These are phyloP conservation scores for Euthynnus affinis DNA, from an alignment of 2,797 vertebrate genomes.

Conservation along the genomic window DNA sequence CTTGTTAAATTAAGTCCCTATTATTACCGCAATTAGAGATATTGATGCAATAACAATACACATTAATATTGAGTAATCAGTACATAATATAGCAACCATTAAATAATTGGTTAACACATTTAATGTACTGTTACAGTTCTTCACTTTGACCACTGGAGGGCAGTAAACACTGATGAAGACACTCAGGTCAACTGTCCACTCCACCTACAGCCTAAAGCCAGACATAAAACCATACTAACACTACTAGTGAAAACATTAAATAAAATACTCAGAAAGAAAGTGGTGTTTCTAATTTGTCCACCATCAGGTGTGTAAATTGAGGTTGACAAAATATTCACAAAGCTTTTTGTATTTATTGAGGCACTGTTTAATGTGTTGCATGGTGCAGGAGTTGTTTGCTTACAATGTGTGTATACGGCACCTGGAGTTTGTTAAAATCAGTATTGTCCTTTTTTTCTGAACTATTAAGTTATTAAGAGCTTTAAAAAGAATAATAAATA, in stretches of 20 bases:
- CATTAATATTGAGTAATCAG: no score
- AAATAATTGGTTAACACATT: no score
- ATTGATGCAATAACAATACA: no score
- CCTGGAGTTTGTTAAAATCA: not conserved
- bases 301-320: not conserved
- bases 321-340: not conserved
- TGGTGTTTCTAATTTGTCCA: not conserved
- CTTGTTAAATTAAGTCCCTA: no score
- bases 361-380: not conserved
- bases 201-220: not conserved
- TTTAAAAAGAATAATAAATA: not conserved
- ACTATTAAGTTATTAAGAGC: no score
- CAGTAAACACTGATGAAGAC: constrained; percentile 7
- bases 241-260: not conserved
- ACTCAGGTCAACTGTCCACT: not conserved
- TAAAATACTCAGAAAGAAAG: not conserved
- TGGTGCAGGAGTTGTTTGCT: not conserved
- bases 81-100: no score
- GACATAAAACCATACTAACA: no score
- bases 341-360: not conserved
- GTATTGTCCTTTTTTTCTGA: no score
- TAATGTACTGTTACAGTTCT: constrained; percentile 24
- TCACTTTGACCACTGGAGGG: constrained; percentile 29
- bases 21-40: no score
- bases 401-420: no score